Evolutionary conservation across 2,797 vertebrate species (phyloP), one percentile per base, ranked within the genome.

Genomic region (Pterois miles): DNA sequence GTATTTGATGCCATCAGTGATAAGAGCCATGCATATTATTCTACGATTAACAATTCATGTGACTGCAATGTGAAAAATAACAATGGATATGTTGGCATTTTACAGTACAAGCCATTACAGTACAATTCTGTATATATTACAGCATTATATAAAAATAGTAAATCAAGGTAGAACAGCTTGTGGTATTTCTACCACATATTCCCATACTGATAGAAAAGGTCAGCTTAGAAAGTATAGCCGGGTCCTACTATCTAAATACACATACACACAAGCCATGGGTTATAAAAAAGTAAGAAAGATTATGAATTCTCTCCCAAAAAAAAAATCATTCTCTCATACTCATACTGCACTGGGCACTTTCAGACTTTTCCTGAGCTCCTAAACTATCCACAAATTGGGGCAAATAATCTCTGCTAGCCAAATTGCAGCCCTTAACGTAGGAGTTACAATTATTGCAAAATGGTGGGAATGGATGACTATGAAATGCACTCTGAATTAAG

Each of bases 281-380:
- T 90, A 91, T 87, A 91, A 74, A 89, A 92, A 92, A 89, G 81
- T 78, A 87, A 89, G 82, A 89, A 90, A 86, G 46, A 5, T 38
- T 76, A 69, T n/a, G 58, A 86, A 84, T 83, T 72, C 31, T 76
- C 58, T 76, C 70, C 71, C 73, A 70, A 80, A 78, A 78, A 70
- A 71, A 23, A 54, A 33, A 36, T 56, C 59, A 85, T 81, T 85
- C 87, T 89, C 80, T 90, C 90, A 85, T 93, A 83, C 80, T 91
- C 89, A 83, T 86, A 90, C 87, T 84, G 70, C 79, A 84, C 83
- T 90, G 92, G 85, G 92, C 91, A 91, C 89, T 91, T 93, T 87
- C 90, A 92, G 89, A 94, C 88, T 86, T 90, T 93, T 95, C 95
- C 95, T 96, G 95, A 96, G 94, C 93, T 94, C 89, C 87, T 89